Percentiles rank a stretch among this genome's conserved stretches.
These are phyloP conservation scores for Sceloporus undulatus DNA, from an alignment of 2,113 vertebrate genomes.

Conservation along the genomic window DNA sequence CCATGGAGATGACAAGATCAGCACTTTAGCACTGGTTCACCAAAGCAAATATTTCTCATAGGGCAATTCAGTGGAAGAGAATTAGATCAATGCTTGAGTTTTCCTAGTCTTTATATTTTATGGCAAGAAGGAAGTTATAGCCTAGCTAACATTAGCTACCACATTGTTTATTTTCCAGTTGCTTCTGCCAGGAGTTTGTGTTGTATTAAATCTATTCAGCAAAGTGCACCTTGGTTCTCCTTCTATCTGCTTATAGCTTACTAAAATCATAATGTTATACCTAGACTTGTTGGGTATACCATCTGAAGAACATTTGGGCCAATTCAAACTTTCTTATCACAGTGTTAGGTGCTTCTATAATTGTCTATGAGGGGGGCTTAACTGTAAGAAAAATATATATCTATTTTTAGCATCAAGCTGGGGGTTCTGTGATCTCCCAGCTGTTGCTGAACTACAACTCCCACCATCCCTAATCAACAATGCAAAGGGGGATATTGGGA, in stretches of 20 bases:
- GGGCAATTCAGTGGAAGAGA: not conserved
- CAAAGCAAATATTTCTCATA: not conserved
- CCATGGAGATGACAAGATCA: not conserved
- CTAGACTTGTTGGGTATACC: not conserved
- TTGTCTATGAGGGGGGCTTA: no score
- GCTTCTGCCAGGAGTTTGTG: not conserved
- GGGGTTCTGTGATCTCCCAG: not conserved
- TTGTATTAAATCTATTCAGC: not conserved
- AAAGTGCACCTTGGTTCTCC: not conserved
- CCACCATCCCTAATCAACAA: not conserved
- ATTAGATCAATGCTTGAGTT: not conserved
- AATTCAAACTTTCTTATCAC: not conserved
- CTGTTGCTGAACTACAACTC: not conserved
- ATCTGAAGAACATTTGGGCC: not conserved
- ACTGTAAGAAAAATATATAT: not conserved
- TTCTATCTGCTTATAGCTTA: not conserved
- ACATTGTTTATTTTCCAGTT: not conserved
- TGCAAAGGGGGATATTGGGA: not conserved
- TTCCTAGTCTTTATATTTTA: not conserved
- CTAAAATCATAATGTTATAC: not conserved
- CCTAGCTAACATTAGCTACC: not conserved
- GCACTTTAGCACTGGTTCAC: not conserved
- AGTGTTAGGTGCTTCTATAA: no score
- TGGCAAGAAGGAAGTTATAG: not conserved
- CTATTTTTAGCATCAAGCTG: conserved; percentile 32